Evolutionary conservation across 2,797 vertebrate species (phyloP).

Genomic region (Rhadinocentrus ornatus): DNA sequence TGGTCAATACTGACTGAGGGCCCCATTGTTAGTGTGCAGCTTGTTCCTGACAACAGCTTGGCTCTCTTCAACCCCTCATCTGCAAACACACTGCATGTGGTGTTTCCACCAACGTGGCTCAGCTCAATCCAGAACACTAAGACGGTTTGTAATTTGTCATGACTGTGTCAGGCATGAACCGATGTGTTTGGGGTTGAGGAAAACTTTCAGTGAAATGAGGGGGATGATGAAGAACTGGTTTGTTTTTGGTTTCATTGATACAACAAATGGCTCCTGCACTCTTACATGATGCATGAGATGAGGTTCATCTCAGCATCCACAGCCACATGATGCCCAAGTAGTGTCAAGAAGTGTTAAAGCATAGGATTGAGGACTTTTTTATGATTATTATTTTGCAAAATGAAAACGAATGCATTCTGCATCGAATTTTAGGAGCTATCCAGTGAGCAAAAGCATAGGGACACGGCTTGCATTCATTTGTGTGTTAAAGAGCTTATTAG

Average conservation of each 20-base stretch:
- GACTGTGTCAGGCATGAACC: conserved; percentile 60
- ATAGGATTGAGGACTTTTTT: not conserved
- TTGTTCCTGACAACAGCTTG: conserved; percentile 68
- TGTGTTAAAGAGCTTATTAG: conserved; percentile 65
- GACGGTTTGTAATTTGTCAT: conserved; percentile 72
- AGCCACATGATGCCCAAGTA: not conserved
- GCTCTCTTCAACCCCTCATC: conserved; percentile 61
- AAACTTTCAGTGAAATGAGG: conserved; percentile 42
- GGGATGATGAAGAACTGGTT: conserved; percentile 40
- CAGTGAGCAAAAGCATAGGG: conserved; percentile 10
- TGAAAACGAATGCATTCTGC: conserved; percentile 10
- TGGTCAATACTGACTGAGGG: conserved; percentile 63
- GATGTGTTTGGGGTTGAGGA: conserved; percentile 71
- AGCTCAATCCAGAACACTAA: conserved; percentile 21
- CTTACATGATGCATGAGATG: too few species aligned
- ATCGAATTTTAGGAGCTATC: not conserved
- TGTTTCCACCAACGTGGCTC: conserved; percentile 27
- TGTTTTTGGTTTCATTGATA: conserved; percentile 60
- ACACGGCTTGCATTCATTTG: conserved; percentile 58
- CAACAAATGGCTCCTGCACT: conserved; percentile 40
- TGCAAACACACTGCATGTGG: conserved; percentile 63
- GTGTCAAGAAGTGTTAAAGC: conserved; percentile 3
- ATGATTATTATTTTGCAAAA: conserved; percentile 4
- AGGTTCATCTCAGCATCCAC: conserved; percentile 38
- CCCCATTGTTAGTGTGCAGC: conserved; percentile 47